A percentile compares a stretch with the other conserved stretches of the same genome.
These are phyloP conservation scores for Adelphocoris suturalis DNA, from an alignment of 2,888 invertebrate species.

Conservation along the genomic window DNA sequence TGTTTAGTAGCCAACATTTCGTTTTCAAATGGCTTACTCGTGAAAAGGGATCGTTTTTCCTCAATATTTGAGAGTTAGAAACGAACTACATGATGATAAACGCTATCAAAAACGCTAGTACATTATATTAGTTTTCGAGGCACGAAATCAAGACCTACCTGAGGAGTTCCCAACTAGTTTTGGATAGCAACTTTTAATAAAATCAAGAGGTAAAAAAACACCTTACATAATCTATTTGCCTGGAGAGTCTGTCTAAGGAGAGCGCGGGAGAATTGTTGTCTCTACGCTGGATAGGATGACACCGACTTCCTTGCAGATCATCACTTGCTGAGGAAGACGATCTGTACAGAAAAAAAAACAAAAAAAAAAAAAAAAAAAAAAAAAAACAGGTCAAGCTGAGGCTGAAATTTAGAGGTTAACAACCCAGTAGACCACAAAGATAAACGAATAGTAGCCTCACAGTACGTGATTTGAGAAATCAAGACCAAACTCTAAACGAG, in stretches of 20 bases:
- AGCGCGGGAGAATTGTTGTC: neutral
- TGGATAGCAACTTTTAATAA: neutral
- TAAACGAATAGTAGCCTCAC: no score
- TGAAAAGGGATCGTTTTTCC: constrained; percentile 26
- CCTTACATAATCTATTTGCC: neutral
- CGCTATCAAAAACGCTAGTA: constrained; percentile 30
- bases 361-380: no score
- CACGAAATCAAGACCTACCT: constrained; percentile 56
- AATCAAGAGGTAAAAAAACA: neutral
- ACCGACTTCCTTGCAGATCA: neutral
- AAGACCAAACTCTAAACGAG: no score
- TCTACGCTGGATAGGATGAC: neutral
- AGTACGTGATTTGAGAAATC: no score
- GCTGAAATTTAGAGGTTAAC: no score
- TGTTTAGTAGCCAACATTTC: neutral
- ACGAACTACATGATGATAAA: constrained; percentile 2
- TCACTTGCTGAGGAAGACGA: neutral
- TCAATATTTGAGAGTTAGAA: constrained; percentile 23
- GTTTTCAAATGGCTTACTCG: neutral
- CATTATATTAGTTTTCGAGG: constrained; percentile 32
- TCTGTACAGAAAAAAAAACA: neutral
- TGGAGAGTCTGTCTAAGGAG: neutral
- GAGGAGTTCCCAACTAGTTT: constrained; percentile 43
- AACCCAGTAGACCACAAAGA: no score
- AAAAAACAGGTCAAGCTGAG: no score